These are phyloP conservation scores for Euleptes europaea DNA, from an alignment of 2,113 vertebrate species.

Conservation along the genomic window DNA sequence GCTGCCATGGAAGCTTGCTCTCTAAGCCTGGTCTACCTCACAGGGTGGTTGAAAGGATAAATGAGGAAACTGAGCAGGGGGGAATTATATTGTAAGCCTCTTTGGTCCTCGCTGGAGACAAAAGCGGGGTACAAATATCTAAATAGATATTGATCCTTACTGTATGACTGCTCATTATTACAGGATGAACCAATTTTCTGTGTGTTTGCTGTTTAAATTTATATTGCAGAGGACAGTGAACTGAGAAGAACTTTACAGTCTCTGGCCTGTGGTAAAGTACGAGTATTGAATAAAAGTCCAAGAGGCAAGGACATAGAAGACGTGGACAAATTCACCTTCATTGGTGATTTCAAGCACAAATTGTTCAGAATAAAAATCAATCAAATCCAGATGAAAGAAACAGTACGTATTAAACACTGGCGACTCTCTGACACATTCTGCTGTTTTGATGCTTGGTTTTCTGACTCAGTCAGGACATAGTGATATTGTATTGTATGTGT, in stretches of 20 bases:
- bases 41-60: too few relatives aligned
- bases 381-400: conserved; percentile 87
- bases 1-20: too few relatives aligned
- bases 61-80: too few relatives aligned
- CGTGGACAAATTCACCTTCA: conserved; percentile 80
- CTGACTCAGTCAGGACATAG: background rate
- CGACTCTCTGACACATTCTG: conserved; percentile 1
- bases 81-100: too few relatives aligned
- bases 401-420: conserved; percentile 65
- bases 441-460: background rate
- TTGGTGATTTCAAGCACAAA: conserved; percentile 83
- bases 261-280: conserved; percentile 82
- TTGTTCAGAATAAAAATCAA: conserved; percentile 87
- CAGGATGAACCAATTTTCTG: too few relatives aligned
- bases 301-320: conserved; percentile 84
- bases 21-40: too few relatives aligned
- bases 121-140: too few relatives aligned
- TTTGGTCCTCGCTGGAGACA: too few relatives aligned
- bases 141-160: background rate
- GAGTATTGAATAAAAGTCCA: conserved; percentile 80
- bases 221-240: conserved; percentile 77
- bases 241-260: conserved; percentile 81
- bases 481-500: background rate
- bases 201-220: conserved; percentile 8
- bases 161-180: background rate